Evolutionary conservation across 2,113 vertebrate genomes (phyloP).

Genomic region (Xiphias gladius): DNA sequence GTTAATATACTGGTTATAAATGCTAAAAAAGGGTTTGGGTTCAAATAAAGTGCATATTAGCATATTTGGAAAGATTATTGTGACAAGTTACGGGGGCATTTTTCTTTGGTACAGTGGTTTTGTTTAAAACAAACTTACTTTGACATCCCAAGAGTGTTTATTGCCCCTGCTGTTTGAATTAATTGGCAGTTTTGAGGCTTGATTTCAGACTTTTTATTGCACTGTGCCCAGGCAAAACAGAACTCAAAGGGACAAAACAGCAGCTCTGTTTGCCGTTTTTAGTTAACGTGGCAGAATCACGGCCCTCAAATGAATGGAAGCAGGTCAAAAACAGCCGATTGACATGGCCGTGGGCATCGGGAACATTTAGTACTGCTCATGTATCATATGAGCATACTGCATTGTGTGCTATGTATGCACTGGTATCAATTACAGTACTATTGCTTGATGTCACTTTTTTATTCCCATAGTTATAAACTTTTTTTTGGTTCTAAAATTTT

Average conservation of each 20-base stretch:
- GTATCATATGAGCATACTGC: conserved; percentile 5
- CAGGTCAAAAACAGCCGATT: conserved; percentile 1
- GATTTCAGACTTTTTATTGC: conserved; percentile 21
- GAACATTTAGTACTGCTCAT: conserved; percentile 30
- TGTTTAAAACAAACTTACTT: not conserved
- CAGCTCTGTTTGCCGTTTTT: conserved; percentile 7
- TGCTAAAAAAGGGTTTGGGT: not conserved
- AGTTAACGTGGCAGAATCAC: not conserved
- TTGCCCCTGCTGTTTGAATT: conserved; percentile 3
- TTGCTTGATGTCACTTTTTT: conserved; percentile 46
- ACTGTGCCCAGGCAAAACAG: not conserved
- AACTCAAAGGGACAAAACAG: conserved; percentile 16
- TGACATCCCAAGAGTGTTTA: conserved; percentile 11
- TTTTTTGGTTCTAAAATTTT: conserved; percentile 30
- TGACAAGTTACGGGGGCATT: not conserved
- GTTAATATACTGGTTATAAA: conserved; percentile 14
- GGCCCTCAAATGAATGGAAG: not conserved
- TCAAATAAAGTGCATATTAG: not conserved
- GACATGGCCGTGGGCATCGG: not conserved
- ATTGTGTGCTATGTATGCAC: conserved; percentile 19
- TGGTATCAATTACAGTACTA: conserved; percentile 1
- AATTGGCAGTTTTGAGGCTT: conserved; percentile 5
- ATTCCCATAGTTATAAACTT: not conserved
- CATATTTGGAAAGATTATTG: conserved; percentile 12
- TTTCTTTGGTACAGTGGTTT: not conserved